Evolutionary conservation across 2,113 vertebrate genomes (phyloP), one percentile per base, ranked within the genome.

Genomic region (Datnioides undecimradiatus): DNA sequence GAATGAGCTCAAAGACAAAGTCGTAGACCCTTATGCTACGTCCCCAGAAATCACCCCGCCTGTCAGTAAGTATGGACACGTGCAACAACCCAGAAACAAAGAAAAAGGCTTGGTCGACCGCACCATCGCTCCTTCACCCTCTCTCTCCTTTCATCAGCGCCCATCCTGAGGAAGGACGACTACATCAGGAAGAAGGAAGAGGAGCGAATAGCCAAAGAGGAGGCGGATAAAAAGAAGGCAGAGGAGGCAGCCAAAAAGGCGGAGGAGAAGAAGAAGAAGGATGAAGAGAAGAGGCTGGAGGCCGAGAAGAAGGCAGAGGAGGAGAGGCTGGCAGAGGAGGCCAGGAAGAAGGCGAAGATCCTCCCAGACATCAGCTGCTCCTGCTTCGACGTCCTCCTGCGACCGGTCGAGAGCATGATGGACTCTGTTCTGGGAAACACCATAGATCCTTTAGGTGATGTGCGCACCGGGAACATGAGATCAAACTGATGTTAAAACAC

Each of bases 31-130:
- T 0, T 94, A 96, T 6, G 31, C 94, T 60, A 95, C 96, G 0
- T 97, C 97, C 7, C 95, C 96, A 1, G 97, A 98, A 85, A 79
- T 90, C 86, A 97, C 93, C 67, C 96, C 96, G 7, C 91, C 94
- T 38, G 62, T 94, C 81, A 95, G 97, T 98, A 93, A 96, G 96
- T 95, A 13, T 25, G 46, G 14, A 54, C 43, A n/a, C 1, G 31
- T 17, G 38, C 68, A 25, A 16, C 29, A 14, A 33, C 41, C 31
- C 2, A 1, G n/a, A 38, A 11, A 11, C 55, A 8, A 14, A 14
- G 45, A 33, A 62, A n/a, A n/a, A n/a, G n/a, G n/a, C n/a, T n/a
- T n/a, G n/a, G n/a, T n/a, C n/a, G n/a, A n/a, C n/a, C n/a, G n/a
- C n/a, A n/a, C n/a, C n/a, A n/a, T n/a, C n/a, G n/a, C n/a, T n/a